Base-by-base conservation (phyloP, 2,797 vertebrate genomes). In the Distichodus sexfasciatus region DNA sequence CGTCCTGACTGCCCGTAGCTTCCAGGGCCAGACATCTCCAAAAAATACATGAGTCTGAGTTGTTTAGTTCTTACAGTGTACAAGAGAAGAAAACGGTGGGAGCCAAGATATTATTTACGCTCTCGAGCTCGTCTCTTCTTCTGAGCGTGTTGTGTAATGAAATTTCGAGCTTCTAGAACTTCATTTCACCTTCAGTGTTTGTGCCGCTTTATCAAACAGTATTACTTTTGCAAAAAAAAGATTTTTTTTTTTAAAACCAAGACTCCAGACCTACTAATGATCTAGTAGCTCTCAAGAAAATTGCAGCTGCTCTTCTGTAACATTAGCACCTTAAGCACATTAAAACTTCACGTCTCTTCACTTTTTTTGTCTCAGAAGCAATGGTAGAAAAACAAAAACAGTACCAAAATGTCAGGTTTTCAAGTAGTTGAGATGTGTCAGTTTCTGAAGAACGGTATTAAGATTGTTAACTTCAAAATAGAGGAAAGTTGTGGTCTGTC, bases 241-340 rank as follows among this genome's bases (percentile, higher is more conserved):
- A 19, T 3, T 6, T 10, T 47, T 51, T 11, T 12, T 26, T 53
- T 31, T 55, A 17, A 1, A 12, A 19, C 3, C 2, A 50, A 28
- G 21, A 14, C 14, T 3, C 2, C 31, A 10, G 4, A 7, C 6
- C 57, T 28, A 38, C 14, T 59, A 41, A 41, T 15, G 10, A 12
- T 59, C 6, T 1, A 15, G 26, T 54, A 11, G 5, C 23, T 11
- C n/a, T 19, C 11, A 19, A 36, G 33, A 31, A 21, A 12, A 35
- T 21, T 57, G 33, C 14, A 11, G 57, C 57, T 59, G 38, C 21
- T 40, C 35, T 24, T 59, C 36, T 41, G 7, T n/a, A 3, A 41
- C 26, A 26, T 14, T 19, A 4, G 57, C 57, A 59, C 57, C 57
- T 59, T 59, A 59, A n/a, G n/a, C n/a, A n/a, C n/a, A n/a, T n/a